phyloP scores from a whole-genome alignment of 2,113 vertebrate genomes.

The Lophochroa leadbeateri region DNA sequence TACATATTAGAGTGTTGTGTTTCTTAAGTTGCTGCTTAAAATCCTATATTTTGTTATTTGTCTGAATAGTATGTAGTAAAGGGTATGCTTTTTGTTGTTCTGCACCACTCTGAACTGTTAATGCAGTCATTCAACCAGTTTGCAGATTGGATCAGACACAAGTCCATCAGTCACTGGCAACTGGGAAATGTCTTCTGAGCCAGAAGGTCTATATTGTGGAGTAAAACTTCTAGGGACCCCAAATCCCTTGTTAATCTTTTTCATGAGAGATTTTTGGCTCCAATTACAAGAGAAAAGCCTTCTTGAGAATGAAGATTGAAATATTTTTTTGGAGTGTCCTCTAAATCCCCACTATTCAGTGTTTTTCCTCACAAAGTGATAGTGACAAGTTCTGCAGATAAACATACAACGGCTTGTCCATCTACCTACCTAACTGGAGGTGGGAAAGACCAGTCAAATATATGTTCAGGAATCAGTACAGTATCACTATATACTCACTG shows the following conservation, averaged over 20 bases:
- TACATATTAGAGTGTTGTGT: neutral
- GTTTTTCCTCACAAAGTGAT: neutral
- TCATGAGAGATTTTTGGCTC: slow-evolving; percentile 40
- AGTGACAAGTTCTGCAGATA: neutral
- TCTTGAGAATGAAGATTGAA: neutral
- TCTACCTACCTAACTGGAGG: neutral
- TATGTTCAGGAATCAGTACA: neutral
- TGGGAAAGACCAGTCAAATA: neutral
- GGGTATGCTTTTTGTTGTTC: neutral
- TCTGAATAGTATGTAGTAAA: neutral
- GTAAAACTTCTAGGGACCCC: slow-evolving; percentile 25
- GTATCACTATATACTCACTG: neutral
- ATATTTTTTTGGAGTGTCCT: neutral
- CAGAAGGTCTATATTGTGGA: neutral
- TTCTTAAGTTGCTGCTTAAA: slow-evolving; percentile 10
- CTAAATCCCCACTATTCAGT: neutral
- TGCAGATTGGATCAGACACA: slow-evolving; percentile 1
- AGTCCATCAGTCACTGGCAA: neutral
- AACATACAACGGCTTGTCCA: rapidly evolving
- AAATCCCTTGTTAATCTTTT: slow-evolving; percentile 47
- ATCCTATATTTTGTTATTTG: neutral
- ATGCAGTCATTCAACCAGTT: neutral
- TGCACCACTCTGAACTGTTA: neutral
- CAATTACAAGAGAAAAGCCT: slow-evolving; percentile 19
- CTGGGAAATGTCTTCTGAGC: slow-evolving; percentile 6